Evolutionary conservation across 2,797 vertebrate genomes (phyloP).

Genomic region (Acrocephalus scirpaceus): DNA sequence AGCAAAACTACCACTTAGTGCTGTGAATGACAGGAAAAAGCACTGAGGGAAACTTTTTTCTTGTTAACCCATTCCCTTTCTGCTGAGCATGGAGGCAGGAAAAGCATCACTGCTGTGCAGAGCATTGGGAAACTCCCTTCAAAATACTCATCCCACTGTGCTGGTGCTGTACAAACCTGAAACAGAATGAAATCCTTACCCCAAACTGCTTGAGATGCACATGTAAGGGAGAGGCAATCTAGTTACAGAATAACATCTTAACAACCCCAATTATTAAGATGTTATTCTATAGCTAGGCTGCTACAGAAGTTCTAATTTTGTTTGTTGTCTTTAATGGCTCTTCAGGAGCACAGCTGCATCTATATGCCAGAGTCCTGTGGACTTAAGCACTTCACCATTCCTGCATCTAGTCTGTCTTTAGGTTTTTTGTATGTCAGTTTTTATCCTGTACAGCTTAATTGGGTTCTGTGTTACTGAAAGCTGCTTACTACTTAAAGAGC

Average conservation of each 20-base stretch:
- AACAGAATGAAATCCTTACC: background rate
- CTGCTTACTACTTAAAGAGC: conserved; percentile 41
- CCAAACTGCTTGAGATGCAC: background rate
- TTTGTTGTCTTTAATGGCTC: background rate
- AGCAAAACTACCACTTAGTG: background rate
- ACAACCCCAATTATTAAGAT: background rate
- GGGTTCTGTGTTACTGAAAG: conserved; percentile 1
- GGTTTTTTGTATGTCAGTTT: background rate
- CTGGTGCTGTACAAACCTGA: background rate
- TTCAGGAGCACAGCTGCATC: background rate
- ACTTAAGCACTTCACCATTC: background rate
- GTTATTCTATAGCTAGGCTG: background rate
- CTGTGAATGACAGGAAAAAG: background rate
- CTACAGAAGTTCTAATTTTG: background rate
- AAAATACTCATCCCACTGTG: background rate
- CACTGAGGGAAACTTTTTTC: background rate
- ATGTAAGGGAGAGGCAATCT: background rate
- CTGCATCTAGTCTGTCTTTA: background rate
- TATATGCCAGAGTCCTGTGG: background rate
- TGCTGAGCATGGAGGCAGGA: background rate
- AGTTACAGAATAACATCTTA: background rate
- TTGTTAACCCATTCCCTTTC: background rate
- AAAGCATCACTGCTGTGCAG: background rate
- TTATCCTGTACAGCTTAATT: conserved; percentile 58
- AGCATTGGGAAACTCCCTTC: background rate